These are phyloP conservation scores for Aselliscus stoliczkanus DNA, from an alignment of 2,797 vertebrate genomes.

Conservation along the genomic window DNA sequence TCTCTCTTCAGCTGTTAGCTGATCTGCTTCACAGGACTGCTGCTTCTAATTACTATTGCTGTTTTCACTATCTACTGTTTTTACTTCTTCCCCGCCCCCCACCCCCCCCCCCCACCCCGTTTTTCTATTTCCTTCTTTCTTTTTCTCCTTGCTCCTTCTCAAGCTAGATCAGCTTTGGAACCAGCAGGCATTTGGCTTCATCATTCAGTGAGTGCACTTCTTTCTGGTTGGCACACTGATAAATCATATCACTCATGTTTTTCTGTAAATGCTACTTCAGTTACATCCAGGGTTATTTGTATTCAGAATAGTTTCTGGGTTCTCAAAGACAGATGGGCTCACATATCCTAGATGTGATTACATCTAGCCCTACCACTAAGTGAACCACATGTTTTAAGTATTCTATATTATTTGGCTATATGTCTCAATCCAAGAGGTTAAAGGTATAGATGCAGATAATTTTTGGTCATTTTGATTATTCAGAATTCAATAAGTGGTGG, in stretches of 20 bases:
- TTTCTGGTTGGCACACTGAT: background rate
- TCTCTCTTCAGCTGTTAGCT: background rate
- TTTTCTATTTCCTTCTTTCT: background rate
- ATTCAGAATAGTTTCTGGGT: background rate
- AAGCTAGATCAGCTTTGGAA: constrained; percentile 8
- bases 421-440: background rate
- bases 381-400: background rate
- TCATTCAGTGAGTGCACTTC: background rate
- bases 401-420: background rate
- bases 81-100: background rate
- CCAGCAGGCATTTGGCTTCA: background rate
- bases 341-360: background rate
- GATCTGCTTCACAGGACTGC: background rate
- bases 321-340: background rate
- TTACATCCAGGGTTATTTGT: background rate
- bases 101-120: background rate
- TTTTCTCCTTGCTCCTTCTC: background rate
- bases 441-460: background rate
- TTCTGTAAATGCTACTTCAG: background rate
- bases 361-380: background rate
- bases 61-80: background rate
- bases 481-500: background rate
- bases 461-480: constrained; percentile 29
- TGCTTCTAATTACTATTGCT: background rate
- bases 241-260: background rate